Evolutionary conservation across 2,888 invertebrate species (phyloP), one percentile per base, ranked within the genome.

Genomic region (Eilema depressum): DNA sequence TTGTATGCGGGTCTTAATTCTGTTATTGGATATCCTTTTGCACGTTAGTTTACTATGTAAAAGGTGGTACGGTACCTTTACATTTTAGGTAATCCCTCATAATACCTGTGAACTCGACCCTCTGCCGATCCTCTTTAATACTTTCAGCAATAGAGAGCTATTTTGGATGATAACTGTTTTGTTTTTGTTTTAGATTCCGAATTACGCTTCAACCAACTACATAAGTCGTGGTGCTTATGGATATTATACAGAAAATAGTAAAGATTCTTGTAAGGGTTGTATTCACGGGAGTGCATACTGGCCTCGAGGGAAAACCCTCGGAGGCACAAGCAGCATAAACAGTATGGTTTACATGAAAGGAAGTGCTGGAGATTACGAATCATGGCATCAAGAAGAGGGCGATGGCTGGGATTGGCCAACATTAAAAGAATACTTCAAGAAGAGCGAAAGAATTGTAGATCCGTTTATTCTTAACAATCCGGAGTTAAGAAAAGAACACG

Each of bases 291-390:
- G 86, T 62, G 91, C 94, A 0, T 95, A 89, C 73, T 95, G 95
- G 94, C 94, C 95, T 20, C 85, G 94, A 66, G 95, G 95, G 1
- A 90, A 88, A 74, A 83, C 91, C 37, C 82, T 95, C 0, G 95
- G 95, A 26, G 95, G 95, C 0, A 93, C 93, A 1, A 93, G 94
- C 7, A 92, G 93, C 30, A 93, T 95, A 66, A 95, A 95, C 73
- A 93, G 94, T 0, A 83, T 92, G 4, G 85, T 95, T 0, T 91
- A 95, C 64, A 92, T 94, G 91, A 88, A 89, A 75, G 94, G 94
- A 0, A 92, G 93, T 64, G 78, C 88, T 1, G 91, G 85, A 53
- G 95, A 95, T 78, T 95, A 94, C 63, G 84, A 84, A 64, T 80
- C 89, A 5, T 95, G 95, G 95, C 90, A 93, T 74, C 63, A 85